These are phyloP conservation scores for Oscheius sp. DNA, from an alignment of 2,888 invertebrate genomes.

Conservation along the genomic window DNA sequence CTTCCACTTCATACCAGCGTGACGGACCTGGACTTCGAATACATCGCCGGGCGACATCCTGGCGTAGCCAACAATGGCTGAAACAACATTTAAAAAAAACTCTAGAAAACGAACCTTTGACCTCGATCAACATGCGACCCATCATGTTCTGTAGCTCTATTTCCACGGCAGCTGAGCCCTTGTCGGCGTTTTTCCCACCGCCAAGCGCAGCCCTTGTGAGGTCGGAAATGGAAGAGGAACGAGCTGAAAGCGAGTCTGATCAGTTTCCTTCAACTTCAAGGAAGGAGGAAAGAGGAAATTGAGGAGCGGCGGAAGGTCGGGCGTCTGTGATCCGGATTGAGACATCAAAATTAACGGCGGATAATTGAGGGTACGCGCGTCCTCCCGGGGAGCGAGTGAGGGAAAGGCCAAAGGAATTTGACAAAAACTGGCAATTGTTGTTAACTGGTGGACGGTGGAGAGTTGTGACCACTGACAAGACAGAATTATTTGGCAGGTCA, in stretches of 20 bases:
- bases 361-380: slow-evolving; percentile 29
- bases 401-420: not conserved
- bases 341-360: slow-evolving; percentile 33
- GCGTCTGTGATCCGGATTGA: slow-evolving; percentile 14
- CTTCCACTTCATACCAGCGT: slow-evolving; percentile 79
- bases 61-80: slow-evolving; percentile 79
- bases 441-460: not conserved
- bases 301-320: slow-evolving; percentile 16
- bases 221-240: slow-evolving; percentile 56
- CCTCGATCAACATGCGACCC: slow-evolving; percentile 67
- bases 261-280: not conserved
- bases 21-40: slow-evolving; percentile 78
- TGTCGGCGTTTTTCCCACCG: slow-evolving; percentile 31
- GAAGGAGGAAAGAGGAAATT: slow-evolving; percentile 10
- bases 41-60: slow-evolving; percentile 78
- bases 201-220: slow-evolving; percentile 51
- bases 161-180: slow-evolving; percentile 56
- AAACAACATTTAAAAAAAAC: not conserved
- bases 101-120: slow-evolving; percentile 58
- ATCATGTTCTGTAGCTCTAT: slow-evolving; percentile 64
- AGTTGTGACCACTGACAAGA: not conserved
- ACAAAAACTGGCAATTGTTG: not conserved
- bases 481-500: too few species aligned
- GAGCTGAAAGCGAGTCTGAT: slow-evolving; percentile 43
- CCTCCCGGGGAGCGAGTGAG: not conserved